Evolutionary conservation across 2,113 vertebrate species (phyloP), one percentile per base, ranked within the genome.

Genomic region (Xyrauchen texanus): DNA sequence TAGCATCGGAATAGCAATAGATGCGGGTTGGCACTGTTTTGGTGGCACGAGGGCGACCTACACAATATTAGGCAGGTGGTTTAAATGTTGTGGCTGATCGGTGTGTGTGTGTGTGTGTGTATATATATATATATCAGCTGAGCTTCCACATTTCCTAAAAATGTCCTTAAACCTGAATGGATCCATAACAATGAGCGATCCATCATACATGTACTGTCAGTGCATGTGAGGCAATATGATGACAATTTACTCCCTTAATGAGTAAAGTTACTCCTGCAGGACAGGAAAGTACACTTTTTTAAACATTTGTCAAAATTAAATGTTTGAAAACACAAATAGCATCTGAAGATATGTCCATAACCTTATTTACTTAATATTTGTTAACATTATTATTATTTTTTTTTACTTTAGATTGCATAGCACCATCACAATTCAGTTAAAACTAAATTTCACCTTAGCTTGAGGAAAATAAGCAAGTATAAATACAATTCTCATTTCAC

Each of bases 341-440:
- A 65, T 58, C 13, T 15, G 7, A 58, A n/a, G 55, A n/a, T 57
- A 57, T 9, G 13, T 55, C n/a, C 7, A 34, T 4, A 2, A 4
- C n/a, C n/a, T 6, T 47, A 79, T 65, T 63, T 62, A 46, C 69
- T 83, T 81, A 88, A 87, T 52, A 57, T 63, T 61, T 52, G 53
- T 49, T 44, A 68, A 7, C n/a, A 44, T 68, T 66, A 34, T 73
- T 63, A 72, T 66, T 68, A n/a, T n/a, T n/a, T 34, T 34, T 34
- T 34, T 46, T 21, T 62, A 55, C 15, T 47, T 57, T 72, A 73
- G 47, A 72, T 73, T 73, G 68, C 78, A 69, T 79, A 76, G 51
- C 44, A 75, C 62, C 61, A 42, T 72, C 68, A 47, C 73, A 63
- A 70, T 16, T 64, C 0, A 62, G 53, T 64, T 58, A 21, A 65